phyloP scores from a whole-genome alignment of 1,140 invertebrate genomes.

The Archivesica marissinica region DNA sequence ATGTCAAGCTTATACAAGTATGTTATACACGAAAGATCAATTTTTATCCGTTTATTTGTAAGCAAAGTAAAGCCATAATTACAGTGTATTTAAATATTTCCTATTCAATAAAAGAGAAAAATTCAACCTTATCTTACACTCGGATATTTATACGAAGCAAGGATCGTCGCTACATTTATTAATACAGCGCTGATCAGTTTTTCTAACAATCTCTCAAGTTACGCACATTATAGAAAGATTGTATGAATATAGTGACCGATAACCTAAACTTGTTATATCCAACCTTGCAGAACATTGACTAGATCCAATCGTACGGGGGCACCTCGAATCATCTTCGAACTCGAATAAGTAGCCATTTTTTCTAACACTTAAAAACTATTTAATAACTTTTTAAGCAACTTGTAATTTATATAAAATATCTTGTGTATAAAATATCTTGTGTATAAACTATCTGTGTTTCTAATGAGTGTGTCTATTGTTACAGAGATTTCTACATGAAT shows the following conservation, averaged over 20 bases:
- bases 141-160: not conserved
- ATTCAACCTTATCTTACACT: not conserved
- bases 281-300: conserved; percentile 39
- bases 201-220: not conserved
- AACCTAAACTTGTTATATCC: not conserved
- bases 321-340: conserved; percentile 16
- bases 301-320: conserved; percentile 30
- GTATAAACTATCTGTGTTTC: not conserved
- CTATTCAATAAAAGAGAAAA: conserved; percentile 15
- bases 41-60: not conserved
- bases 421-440: not conserved
- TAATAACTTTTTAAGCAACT: not conserved
- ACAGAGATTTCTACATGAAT: not conserved
- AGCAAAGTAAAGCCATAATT: not conserved
- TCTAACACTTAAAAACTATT: not conserved
- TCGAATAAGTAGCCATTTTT: conserved; percentile 19
- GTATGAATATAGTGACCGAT: not conserved
- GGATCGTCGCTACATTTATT: not conserved
- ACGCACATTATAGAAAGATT: not conserved
- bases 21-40: too few relatives aligned
- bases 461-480: conserved; percentile 1
- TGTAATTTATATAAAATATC: not conserved
- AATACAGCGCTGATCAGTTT: not conserved
- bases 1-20: too few relatives aligned
- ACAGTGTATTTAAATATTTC: not conserved